phyloP scores from a whole-genome alignment of 1,140 invertebrate genomes.

The Eubasilissa regina region DNA sequence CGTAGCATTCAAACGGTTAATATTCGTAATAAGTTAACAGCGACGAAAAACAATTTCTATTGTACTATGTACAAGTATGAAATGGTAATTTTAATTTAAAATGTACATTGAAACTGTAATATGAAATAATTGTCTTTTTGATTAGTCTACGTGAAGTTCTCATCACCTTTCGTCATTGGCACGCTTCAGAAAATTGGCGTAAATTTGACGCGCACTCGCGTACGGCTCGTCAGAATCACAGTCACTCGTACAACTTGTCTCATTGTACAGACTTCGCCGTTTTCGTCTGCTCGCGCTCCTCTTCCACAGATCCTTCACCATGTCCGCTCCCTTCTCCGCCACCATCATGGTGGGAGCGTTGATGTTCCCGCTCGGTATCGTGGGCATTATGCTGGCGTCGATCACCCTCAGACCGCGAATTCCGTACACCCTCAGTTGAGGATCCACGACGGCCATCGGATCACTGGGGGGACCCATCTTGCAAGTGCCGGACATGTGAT shows the following conservation, averaged over 20 bases:
- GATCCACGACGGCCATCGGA: constrained; percentile 87
- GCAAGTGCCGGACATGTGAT: constrained; percentile 86
- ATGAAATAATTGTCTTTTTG: too few relatives aligned
- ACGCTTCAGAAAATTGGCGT: constrained; percentile 47
- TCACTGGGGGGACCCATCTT: constrained; percentile 89
- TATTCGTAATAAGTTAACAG: too few relatives aligned
- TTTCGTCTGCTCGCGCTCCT: constrained; percentile 63
- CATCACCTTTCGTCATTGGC: constrained; percentile 17
- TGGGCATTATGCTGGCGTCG: constrained; percentile 87
- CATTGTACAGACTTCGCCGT: constrained; percentile 58
- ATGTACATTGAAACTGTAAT: too few relatives aligned
- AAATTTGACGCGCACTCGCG: constrained; percentile 51
- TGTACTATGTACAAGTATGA: too few relatives aligned
- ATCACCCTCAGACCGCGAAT: constrained; percentile 83
- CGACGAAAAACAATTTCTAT: too few relatives aligned
- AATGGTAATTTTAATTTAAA: too few relatives aligned
- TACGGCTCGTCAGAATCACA: constrained; percentile 51
- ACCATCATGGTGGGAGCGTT: constrained; percentile 94
- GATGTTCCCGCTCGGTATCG: constrained; percentile 88
- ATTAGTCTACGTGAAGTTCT: not conserved
- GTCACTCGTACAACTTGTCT: constrained; percentile 31
- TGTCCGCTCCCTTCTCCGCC: constrained; percentile 91
- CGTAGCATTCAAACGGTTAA: too few relatives aligned
- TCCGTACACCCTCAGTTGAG: constrained; percentile 83
- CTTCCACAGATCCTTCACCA: constrained; percentile 85